A percentile compares a stretch with the other conserved stretches of the same genome.
phyloP scores from a whole-genome alignment of 2,113 vertebrate species.

The Phoxinus phoxinus region DNA sequence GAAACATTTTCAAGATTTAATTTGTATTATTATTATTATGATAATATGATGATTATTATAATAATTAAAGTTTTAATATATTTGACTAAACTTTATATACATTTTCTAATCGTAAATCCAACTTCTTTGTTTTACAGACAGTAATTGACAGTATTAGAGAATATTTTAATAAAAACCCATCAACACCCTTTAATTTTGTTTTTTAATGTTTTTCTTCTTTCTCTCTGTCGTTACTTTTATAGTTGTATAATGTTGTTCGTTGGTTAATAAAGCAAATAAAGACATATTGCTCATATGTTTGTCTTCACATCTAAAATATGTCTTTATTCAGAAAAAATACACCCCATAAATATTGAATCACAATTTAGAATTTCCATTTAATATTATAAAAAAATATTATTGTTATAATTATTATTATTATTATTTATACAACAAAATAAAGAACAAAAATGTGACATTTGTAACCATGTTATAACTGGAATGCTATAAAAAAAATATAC shows the following conservation, averaged over 20 bases:
- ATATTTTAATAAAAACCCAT: background rate
- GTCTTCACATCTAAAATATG: background rate
- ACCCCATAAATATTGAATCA: background rate
- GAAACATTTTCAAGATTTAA: background rate
- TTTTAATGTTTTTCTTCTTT: background rate
- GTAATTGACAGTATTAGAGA: background rate
- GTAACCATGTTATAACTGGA: too few species aligned
- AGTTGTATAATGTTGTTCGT: background rate
- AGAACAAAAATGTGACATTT: background rate
- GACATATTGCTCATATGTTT: background rate
- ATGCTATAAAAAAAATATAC: background rate
- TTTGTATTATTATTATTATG: too few species aligned
- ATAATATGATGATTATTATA: too few species aligned
- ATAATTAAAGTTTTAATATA: background rate
- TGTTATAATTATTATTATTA: too few species aligned
- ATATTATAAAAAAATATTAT: background rate
- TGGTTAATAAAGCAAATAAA: background rate
- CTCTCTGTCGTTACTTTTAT: background rate
- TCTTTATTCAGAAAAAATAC: background rate
- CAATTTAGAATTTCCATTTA: background rate
- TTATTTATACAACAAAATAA: background rate
- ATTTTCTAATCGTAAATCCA: background rate
- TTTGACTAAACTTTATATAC: background rate
- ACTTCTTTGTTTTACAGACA: background rate
- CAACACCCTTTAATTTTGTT: background rate